These are phyloP conservation scores for Otus scops DNA, from an alignment of 2,797 vertebrate species.

Conservation along the genomic window DNA sequence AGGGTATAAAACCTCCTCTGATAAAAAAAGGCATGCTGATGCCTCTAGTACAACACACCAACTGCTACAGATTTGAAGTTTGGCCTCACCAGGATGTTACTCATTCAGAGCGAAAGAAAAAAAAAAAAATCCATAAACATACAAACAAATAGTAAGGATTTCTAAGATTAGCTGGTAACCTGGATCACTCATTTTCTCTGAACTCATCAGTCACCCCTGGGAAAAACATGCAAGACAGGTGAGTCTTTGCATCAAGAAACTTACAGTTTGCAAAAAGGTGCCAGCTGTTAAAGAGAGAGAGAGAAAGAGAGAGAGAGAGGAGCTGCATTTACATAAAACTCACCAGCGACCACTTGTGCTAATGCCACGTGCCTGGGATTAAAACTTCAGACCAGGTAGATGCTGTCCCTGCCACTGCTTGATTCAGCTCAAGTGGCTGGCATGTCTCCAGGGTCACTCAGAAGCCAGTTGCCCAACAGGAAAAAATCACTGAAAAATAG, in stretches of 20 bases:
- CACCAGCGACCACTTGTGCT: slow-evolving; percentile 6
- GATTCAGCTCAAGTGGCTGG: neutral
- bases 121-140: neutral
- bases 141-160: neutral
- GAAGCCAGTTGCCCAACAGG: neutral
- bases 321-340: neutral
- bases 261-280: neutral
- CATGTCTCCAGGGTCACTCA: neutral
- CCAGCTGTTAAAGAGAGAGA: neutral
- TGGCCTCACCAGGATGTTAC: neutral
- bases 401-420: neutral
- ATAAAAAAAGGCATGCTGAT: neutral
- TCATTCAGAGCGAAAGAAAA: neutral
- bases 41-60: neutral
- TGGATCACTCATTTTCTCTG: neutral
- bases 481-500: neutral
- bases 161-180: neutral
- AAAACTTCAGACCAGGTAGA: neutral
- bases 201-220: neutral
- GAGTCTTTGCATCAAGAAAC: neutral
- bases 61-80: neutral
- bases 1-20: neutral
- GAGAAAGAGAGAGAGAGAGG: neutral
- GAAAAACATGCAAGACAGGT: neutral
- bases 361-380: neutral